These are phyloP conservation scores for Sylvilagus bachmani DNA, from an alignment of 2,113 vertebrate genomes.

Conservation along the genomic window DNA sequence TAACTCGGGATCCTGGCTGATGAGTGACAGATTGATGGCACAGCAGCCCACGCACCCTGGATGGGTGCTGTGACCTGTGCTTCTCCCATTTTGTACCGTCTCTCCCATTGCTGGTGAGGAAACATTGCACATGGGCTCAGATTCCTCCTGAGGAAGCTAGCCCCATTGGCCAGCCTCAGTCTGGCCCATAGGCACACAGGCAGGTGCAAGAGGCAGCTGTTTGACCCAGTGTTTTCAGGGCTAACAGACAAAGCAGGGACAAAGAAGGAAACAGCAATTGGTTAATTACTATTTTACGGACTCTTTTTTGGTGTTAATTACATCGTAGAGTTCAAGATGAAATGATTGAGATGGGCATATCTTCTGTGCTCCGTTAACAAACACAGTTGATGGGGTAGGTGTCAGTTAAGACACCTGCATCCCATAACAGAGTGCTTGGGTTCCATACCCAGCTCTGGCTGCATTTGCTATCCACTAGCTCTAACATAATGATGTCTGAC, in stretches of 20 bases:
- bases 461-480: background rate
- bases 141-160: background rate
- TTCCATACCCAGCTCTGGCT: too few species aligned
- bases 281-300: background rate
- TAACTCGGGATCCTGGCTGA: background rate
- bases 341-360: background rate
- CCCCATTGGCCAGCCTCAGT: background rate
- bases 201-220: background rate
- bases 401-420: too few species aligned
- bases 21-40: background rate
- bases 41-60: background rate
- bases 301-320: background rate
- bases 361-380: background rate
- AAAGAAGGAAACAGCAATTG: background rate
- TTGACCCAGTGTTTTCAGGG: background rate
- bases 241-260: background rate
- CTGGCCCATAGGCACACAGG: background rate
- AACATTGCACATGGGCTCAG: background rate
- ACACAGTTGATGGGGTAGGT: background rate
- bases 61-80: background rate
- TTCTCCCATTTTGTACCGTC: background rate
- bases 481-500: background rate
- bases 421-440: too few species aligned
- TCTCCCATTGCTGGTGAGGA: background rate
- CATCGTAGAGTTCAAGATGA: background rate